phyloP scores from a whole-genome alignment of 2,113 vertebrate genomes.

The Callospermophilus lateralis region DNA sequence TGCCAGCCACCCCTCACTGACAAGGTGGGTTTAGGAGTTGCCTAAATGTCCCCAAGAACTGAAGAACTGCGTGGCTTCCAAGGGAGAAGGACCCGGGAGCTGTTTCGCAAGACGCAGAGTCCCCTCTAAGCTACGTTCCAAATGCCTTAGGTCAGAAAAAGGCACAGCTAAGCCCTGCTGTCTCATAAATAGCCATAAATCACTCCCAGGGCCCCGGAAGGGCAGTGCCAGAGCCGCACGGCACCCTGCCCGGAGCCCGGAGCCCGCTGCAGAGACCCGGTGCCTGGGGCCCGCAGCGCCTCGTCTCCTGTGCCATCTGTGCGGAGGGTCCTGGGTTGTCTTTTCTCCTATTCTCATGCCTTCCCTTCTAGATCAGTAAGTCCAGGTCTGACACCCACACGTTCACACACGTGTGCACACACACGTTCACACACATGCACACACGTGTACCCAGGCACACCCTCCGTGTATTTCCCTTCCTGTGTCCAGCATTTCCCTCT shows the following conservation, averaged over 20 bases:
- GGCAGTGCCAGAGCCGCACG: rapidly evolving
- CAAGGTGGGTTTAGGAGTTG: not conserved
- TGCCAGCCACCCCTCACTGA: not conserved
- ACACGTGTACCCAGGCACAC: no score
- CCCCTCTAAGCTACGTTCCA: not conserved
- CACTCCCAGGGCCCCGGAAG: not conserved
- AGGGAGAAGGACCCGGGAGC: not conserved
- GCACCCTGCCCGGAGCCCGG: not conserved
- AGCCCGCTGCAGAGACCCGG: not conserved
- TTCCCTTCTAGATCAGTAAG: not conserved
- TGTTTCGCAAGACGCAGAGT: not conserved
- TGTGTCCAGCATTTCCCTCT: not conserved
- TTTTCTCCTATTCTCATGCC: not conserved
- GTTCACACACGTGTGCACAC: no score
- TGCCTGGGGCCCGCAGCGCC: rapidly evolving
- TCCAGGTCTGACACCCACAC: not conserved
- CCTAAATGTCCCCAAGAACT: constrained; percentile 18
- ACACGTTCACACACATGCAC: no score
- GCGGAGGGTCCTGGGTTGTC: rapidly evolving
- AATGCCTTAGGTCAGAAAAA: constrained; percentile 9
- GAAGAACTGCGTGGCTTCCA: not conserved
- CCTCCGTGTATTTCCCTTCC: rapidly evolving
- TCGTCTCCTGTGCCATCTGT: rapidly evolving
- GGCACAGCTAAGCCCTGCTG: not conserved
- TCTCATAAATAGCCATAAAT: not conserved